A percentile compares a stretch with the other conserved stretches of the same genome.
These are phyloP conservation scores for Callitettix versicolor DNA, from an alignment of 1,140 invertebrate species.

Conservation along the genomic window DNA sequence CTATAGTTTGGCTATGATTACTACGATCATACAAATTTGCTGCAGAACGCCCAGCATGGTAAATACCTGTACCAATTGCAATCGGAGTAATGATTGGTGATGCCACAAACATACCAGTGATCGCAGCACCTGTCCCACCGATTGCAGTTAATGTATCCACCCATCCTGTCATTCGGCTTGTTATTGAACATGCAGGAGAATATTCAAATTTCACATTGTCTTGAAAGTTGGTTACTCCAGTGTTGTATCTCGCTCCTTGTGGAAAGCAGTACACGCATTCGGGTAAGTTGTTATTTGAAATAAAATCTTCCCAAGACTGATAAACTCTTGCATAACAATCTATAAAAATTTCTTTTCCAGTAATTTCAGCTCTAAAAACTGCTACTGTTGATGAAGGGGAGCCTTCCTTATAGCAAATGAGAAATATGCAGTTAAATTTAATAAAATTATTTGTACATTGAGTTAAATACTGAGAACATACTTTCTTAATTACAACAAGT, in stretches of 20 bases:
- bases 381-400: background rate
- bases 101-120: background rate
- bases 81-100: background rate
- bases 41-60: background rate
- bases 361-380: background rate
- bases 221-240: background rate
- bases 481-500: background rate
- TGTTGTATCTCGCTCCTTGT: background rate
- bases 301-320: background rate
- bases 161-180: background rate
- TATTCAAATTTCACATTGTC: background rate
- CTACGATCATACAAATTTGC: background rate
- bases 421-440: background rate
- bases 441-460: background rate
- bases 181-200: background rate
- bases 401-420: background rate
- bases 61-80: too few relatives aligned
- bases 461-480: background rate
- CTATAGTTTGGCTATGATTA: slow-evolving; percentile 1
- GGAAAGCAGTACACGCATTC: slow-evolving; percentile 3
- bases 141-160: slow-evolving; percentile 5
- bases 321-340: slow-evolving; percentile 1
- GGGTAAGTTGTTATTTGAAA: slow-evolving; percentile 3
- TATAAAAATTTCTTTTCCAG: background rate
- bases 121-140: background rate